Evolutionary conservation across 2,113 vertebrate genomes (phyloP).

Genomic region (Pteruthius melanotis): DNA sequence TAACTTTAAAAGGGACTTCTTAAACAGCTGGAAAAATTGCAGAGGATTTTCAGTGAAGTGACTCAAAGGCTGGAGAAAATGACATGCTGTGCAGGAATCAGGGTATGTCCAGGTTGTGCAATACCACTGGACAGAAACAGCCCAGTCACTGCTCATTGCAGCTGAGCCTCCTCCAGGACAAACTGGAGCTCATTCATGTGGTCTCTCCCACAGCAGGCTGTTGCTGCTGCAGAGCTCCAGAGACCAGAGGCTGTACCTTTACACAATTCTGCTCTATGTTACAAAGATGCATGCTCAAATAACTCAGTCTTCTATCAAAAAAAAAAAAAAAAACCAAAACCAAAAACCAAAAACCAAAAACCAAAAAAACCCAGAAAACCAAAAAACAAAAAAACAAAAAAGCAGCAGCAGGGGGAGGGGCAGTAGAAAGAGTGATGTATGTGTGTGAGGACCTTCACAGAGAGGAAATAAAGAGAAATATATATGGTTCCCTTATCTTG

Average conservation of each 20-base stretch:
- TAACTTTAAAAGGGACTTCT: not conserved
- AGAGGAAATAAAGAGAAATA: not conserved
- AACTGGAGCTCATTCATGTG: not conserved
- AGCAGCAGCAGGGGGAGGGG: accelerated
- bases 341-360: no score
- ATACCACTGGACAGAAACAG: not conserved
- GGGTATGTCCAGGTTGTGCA: not conserved
- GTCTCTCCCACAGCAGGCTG: not conserved
- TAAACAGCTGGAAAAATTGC: not conserved
- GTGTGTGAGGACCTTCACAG: not conserved
- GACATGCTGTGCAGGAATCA: not conserved
- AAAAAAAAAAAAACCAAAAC: not conserved
- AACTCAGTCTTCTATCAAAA: not conserved
- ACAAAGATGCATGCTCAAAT: not conserved
- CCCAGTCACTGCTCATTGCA: not conserved
- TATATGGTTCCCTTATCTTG: not conserved
- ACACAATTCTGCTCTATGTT: not conserved
- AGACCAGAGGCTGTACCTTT: not conserved
- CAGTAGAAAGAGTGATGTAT: not conserved
- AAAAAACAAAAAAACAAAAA: no score
- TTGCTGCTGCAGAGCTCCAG: not conserved
- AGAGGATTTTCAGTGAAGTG: not conserved
- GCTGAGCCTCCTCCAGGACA: not conserved
- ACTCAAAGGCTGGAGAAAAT: constrained; percentile 30
- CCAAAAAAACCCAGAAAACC: no score